Conservation (phyloP, 2,888 invertebrate species). For the Limenitis camilla region DNA sequence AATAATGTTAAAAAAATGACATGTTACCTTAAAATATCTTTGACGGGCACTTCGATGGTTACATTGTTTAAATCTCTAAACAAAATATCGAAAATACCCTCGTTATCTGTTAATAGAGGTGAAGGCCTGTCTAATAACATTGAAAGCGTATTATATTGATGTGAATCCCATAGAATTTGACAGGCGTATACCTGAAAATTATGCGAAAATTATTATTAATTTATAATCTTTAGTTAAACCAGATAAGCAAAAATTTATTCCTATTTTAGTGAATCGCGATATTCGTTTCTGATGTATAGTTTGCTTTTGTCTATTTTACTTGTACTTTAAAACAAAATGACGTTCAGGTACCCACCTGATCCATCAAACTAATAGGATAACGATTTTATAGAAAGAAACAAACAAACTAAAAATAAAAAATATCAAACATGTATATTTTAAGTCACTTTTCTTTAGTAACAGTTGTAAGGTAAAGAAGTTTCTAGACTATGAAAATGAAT, state of each 20-base stretch:
- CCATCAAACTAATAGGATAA: too few relatives aligned
- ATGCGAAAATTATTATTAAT: neutral
- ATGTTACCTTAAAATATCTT: constrained; percentile 64
- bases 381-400: too few relatives aligned
- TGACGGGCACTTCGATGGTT: constrained; percentile 68
- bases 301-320: too few relatives aligned
- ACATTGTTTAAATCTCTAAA: constrained; percentile 70
- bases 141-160: constrained; percentile 77
- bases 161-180: constrained; percentile 80
- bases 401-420: too few relatives aligned
- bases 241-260: too few relatives aligned
- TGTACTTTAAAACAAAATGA: too few relatives aligned
- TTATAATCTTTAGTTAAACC: too few relatives aligned
- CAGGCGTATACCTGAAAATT: constrained; percentile 76
- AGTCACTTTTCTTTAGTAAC: neutral
- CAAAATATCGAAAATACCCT: constrained; percentile 71
- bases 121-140: constrained; percentile 80
- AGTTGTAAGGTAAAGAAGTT: neutral
- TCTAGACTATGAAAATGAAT: neutral
- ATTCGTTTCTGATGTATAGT: too few relatives aligned
- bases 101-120: constrained; percentile 66
- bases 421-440: too few relatives aligned
- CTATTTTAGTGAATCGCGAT: too few relatives aligned
- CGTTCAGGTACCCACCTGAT: too few relatives aligned
- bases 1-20: constrained; percentile 8